Base-by-base conservation (phyloP, 2,113 vertebrate genomes). In the Alces alces region DNA sequence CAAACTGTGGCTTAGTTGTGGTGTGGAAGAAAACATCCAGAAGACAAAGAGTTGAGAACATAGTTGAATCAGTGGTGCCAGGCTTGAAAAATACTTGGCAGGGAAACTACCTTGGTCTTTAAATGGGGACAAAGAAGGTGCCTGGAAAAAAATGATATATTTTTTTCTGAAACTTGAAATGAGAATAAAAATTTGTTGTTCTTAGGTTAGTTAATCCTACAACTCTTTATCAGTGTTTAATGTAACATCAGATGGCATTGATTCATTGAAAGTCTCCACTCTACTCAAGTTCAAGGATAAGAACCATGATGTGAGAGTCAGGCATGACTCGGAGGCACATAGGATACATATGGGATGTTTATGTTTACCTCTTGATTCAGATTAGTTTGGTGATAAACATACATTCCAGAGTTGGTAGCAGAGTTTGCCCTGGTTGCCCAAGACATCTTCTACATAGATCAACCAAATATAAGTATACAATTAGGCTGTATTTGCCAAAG, bases 201-300 rank as follows among this genome's bases (percentile, higher is more conserved):
- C 86, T 95, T 78, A 47, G n/a, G 45, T 61, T 95, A n/a, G 64
- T 76, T 86, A 88, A 27, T 94, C 33, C 78, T 97, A 96, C 28
- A 95, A 45, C 89, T 98, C 96, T 97, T 97, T 91, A 50, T 97
- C 97, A 86, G 80, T 43, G 86, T 93, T 96, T 94, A 97, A 73
- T 92, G 89, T 2, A 95, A 21, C 73, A 73, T 73, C 36, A 73
- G 36, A 25, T 73, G 27, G 21, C 36, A 14, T 3, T 43, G 70
- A 23, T 43, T 73, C 70, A 73, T 25, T 43, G 36, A 73, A 6
- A 23, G 3, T 11, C 36, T 73, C 21, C 1, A 70, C n/a, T 70
- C 5, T 73, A 73, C 36, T 73, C 36, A 73, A 73, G 70, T 86
- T 64, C 30, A 92, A 45, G 33, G 23, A 16, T 64, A 89, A 88